A percentile compares a stretch with the other conserved stretches of the same genome.
Evolutionary conservation across 2,113 vertebrate genomes (phyloP).

Genomic region (Jaculus jaculus): DNA sequence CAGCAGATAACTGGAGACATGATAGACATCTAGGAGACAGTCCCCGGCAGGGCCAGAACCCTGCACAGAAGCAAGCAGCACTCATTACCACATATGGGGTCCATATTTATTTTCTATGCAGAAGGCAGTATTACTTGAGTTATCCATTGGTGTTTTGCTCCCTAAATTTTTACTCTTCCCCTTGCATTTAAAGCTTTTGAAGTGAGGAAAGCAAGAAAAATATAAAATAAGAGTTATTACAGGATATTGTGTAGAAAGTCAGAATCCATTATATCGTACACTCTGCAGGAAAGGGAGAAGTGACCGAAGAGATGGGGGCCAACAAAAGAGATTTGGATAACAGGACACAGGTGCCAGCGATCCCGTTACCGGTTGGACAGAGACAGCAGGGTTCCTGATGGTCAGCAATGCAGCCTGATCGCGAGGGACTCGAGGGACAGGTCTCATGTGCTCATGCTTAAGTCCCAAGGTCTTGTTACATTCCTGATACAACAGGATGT

Average conservation of each 20-base stretch:
- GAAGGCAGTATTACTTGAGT: background rate
- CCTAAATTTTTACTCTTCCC: background rate
- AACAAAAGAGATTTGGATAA: no score
- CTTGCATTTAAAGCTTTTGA: background rate
- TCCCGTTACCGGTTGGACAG: background rate
- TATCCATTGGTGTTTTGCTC: background rate
- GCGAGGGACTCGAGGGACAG: background rate
- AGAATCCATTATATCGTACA: background rate
- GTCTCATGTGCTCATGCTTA: background rate
- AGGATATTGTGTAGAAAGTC: background rate
- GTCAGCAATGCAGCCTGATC: background rate
- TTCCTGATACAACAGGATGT: background rate
- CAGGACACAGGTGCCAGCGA: background rate
- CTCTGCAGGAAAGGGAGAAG: background rate
- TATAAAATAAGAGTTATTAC: background rate
- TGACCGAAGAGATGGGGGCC: background rate
- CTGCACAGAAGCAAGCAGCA: background rate
- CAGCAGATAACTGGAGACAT: accelerated
- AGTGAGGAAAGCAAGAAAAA: background rate
- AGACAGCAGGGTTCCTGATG: no score
- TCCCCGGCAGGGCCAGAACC: background rate
- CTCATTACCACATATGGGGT: background rate
- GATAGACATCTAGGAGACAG: no score
- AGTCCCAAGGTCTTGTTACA: background rate
- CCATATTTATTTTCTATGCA: no score